Base-by-base conservation (phyloP, 2,113 vertebrate species). In the Polypterus senegalus region DNA sequence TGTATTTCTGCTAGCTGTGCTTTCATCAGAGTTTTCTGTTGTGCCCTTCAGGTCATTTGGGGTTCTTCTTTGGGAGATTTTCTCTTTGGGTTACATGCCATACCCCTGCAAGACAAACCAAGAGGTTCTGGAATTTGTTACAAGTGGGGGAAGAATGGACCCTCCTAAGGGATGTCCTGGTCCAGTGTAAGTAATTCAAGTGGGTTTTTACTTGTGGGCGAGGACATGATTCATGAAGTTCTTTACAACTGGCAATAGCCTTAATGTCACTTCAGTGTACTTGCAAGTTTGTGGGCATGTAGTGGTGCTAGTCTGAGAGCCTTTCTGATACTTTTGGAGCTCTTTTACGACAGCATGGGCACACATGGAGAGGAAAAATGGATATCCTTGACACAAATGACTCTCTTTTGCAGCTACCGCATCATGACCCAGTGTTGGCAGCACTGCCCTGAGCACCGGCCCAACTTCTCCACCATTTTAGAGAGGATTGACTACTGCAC, bases 381-480 rank as follows among this genome's bases (percentile, higher is more conserved):
- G 68, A 7, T 64, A 27, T 65, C 49, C 6, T 27, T 27, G 27
- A 27, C 27, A 27, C 27, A 27, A 27, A 27, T 59, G 4, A 9
- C 47, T 9, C n/a, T 8, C 64, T 60, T 60, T 65, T 70, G 47
- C 62, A 97, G 92, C 57, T 97, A 93, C 73, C 81, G 83, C 57
- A 89, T 93, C 76, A 93, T 92, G 92, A 96, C 89, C 27, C 90
- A 92, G 69, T 96, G 91, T 71, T 97, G 94, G 92, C 92, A 94
- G 74, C 92, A 97, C 63, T 89, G 87, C 73, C 90, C 90, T 0
- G 92, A 97, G 66, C 88, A 92, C 63, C 76, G 90, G 43, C 91
- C 92, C 57, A 85, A 88, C 77, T 96, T 97, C 76, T 86, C 88
- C 7, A 91, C 89, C 11, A 91, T 94, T 67, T 77, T 92, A 76